Percentiles rank a stretch among this genome's conserved stretches.
Conservation (phyloP, 2,888 invertebrate species). For the Nephrotoma flavescens region DNA sequence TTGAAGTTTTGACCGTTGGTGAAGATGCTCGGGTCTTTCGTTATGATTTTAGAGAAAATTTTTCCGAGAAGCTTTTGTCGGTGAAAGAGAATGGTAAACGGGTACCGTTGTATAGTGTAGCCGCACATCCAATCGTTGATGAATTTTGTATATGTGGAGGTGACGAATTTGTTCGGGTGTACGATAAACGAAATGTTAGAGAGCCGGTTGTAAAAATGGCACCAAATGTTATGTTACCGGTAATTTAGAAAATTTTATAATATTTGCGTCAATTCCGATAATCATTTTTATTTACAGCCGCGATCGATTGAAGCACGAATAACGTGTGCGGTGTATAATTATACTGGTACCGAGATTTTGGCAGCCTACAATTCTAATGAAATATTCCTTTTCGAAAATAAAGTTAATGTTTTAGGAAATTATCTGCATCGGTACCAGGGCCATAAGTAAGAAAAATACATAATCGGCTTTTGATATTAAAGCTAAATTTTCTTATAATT, state of each 20-base stretch:
- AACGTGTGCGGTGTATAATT: slow-evolving; percentile 82
- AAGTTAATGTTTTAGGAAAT: slow-evolving; percentile 31
- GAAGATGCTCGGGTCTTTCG: slow-evolving; percentile 74
- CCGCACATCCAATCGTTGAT: slow-evolving; percentile 63
- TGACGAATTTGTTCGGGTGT: slow-evolving; percentile 62
- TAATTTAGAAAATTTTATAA: slow-evolving; percentile 8
- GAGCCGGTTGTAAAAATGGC: slow-evolving; percentile 40
- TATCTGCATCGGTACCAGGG: slow-evolving; percentile 43
- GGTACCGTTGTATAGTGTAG: slow-evolving; percentile 73
- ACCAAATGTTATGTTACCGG: slow-evolving; percentile 32
- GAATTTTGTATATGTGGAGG: slow-evolving; percentile 76
- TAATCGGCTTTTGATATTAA: neutral
- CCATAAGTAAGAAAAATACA: slow-evolving; percentile 33
- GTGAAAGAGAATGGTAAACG: slow-evolving; percentile 41
- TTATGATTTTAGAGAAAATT: slow-evolving; percentile 57
- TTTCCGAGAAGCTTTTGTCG: slow-evolving; percentile 8
- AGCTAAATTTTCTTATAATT: neutral
- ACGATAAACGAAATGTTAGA: slow-evolving; percentile 48
- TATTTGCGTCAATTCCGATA: neutral
- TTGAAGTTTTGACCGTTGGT: slow-evolving; percentile 68
- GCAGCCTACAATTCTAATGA: slow-evolving; percentile 91
- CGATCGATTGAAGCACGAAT: slow-evolving; percentile 40
- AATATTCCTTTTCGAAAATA: slow-evolving; percentile 73
- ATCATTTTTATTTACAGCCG: slow-evolving; percentile 15
- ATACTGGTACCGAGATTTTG: slow-evolving; percentile 78